A percentile compares a stretch with the other conserved stretches of the same genome.
These are phyloP conservation scores for Sympetrum striolatum DNA, from an alignment of 2,888 invertebrate genomes.

Conservation along the genomic window DNA sequence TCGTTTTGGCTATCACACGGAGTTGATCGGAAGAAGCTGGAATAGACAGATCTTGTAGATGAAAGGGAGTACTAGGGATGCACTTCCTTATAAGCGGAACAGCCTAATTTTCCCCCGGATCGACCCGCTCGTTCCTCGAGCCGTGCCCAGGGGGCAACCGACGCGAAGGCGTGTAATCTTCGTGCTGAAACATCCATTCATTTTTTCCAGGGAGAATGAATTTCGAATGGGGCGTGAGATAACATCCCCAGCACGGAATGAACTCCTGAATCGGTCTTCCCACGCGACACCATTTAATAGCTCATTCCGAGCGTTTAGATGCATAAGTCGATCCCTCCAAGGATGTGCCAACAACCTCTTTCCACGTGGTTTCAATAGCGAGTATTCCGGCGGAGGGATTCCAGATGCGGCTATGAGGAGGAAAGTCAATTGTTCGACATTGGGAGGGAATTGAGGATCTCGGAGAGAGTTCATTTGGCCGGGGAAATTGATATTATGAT, in stretches of 20 bases:
- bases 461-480: neutral
- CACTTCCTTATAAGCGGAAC: neutral
- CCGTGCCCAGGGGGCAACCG: neutral
- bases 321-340: too few species aligned
- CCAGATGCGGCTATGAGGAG: too few species aligned
- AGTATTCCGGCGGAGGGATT: neutral
- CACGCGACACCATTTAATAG: too few species aligned
- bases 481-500: neutral
- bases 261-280: too few species aligned
- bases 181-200: neutral
- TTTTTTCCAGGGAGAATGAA: neutral
- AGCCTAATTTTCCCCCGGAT: neutral
- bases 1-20: constrained; percentile 11
- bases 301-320: too few species aligned
- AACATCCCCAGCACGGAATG: neutral
- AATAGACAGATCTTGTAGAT: constrained; percentile 18
- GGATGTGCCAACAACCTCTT: neutral
- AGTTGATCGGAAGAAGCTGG: neutral
- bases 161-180: neutral
- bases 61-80: neutral
- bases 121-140: too few species aligned
- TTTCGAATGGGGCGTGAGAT: neutral
- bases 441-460: too few species aligned
- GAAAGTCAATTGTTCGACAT: too few species aligned
- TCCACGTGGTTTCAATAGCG: neutral